Percentiles rank a stretch among this genome's conserved stretches.
These are phyloP conservation scores for Orthonevra nobilis DNA, from an alignment of 2,888 invertebrate species.

Conservation along the genomic window DNA sequence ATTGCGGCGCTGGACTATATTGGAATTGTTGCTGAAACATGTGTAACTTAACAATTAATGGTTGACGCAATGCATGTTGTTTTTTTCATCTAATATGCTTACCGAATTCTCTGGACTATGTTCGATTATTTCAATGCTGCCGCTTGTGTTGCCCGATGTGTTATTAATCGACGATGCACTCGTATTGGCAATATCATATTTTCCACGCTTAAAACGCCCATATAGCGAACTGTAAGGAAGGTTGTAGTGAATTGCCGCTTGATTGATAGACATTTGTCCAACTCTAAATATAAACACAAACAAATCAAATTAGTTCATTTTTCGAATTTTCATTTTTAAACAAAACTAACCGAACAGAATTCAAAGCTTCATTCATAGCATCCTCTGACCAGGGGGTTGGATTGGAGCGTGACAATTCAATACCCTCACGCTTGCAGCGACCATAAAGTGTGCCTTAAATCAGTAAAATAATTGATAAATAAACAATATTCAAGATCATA, in stretches of 20 bases:
- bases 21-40: constrained; percentile 80
- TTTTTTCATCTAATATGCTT: constrained; percentile 71
- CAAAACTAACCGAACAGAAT: constrained; percentile 88
- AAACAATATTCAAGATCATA: constrained; percentile 2
- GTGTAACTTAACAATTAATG: constrained; percentile 79
- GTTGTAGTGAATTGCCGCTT: constrained; percentile 95
- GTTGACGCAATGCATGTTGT: constrained; percentile 72
- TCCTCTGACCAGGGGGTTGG: constrained; percentile 97
- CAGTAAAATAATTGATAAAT: constrained; percentile 12
- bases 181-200: constrained; percentile 84
- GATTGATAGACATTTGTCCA: constrained; percentile 96
- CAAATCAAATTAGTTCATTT: background rate
- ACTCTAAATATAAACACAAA: constrained; percentile 82
- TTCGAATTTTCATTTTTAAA: background rate
- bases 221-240: constrained; percentile 94
- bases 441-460: constrained; percentile 89
- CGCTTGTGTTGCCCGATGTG: constrained; percentile 78
- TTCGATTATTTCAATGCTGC: constrained; percentile 80
- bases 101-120: constrained; percentile 81
- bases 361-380: constrained; percentile 94
- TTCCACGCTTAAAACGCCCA: constrained; percentile 92
- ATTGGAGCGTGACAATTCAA: constrained; percentile 92
- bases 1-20: constrained; percentile 77
- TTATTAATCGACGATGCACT: constrained; percentile 77
- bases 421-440: constrained; percentile 93